phyloP scores from a whole-genome alignment of 2,797 vertebrate species.

The Lepidocolaptes lacrymiger region DNA sequence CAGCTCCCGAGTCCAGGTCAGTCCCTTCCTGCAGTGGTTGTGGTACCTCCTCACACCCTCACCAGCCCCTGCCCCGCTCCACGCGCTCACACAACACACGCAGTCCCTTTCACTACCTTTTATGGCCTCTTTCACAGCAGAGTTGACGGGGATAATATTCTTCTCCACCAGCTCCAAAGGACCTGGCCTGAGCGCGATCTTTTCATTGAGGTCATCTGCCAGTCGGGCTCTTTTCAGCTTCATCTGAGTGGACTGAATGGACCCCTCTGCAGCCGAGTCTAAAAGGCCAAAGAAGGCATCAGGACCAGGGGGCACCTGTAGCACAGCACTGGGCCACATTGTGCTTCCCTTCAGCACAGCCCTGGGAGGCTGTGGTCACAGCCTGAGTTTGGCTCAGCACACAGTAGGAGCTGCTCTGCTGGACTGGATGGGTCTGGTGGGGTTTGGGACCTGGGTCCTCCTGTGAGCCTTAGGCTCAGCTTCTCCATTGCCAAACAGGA shows the following conservation, averaged over 20 bases:
- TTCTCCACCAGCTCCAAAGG: slow-evolving; percentile 92
- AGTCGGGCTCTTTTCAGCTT: slow-evolving; percentile 91
- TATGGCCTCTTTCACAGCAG: slow-evolving; percentile 84
- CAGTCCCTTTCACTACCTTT: slow-evolving; percentile 79
- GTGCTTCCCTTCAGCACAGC: background rate
- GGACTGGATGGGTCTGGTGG: background rate
- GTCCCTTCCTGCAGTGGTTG: background rate
- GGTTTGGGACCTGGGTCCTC: background rate
- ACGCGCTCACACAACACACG: background rate
- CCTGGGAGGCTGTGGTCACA: background rate
- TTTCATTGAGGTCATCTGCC: slow-evolving; percentile 89
- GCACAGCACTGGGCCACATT: background rate
- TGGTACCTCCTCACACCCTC: accelerated
- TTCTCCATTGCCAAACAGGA: background rate
- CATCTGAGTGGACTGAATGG: slow-evolving; percentile 85
- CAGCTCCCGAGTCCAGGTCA: background rate
- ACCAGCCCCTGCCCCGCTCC: background rate
- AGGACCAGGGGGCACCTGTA: background rate
- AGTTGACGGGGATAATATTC: slow-evolving; percentile 90
- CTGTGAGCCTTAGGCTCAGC: background rate
- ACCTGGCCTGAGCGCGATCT: slow-evolving; percentile 89
- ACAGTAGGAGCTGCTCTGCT: background rate
- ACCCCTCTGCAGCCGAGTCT: slow-evolving; percentile 84
- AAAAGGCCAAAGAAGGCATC: slow-evolving; percentile 53
- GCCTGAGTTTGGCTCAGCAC: background rate